Base-by-base conservation (phyloP, 1,140 invertebrate genomes). In the Zaprionus lachaisei region DNA sequence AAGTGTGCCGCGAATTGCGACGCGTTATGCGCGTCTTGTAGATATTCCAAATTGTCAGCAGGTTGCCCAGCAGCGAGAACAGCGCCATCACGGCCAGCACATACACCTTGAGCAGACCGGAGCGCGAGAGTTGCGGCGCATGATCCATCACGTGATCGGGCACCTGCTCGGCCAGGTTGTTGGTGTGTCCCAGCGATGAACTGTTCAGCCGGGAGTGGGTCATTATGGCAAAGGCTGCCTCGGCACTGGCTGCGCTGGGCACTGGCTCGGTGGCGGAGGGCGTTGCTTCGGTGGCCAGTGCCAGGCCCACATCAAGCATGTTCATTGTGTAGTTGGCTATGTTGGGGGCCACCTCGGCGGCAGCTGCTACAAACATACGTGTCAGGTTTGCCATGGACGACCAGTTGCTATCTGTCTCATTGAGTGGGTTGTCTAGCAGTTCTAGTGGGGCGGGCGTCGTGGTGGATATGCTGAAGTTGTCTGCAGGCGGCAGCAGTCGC, bases 11-110 rank as follows among this genome's bases (percentile, higher is more conserved):
- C 0, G 94, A 93, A 66, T 94, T 93, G 49, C 94, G 91, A 22
- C 94, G 91, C 44, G 93, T 91, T 34, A 94, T 92, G 12, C 93
- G 93, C 1, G 94, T 94, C 82, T 95, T 95, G 63, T 94, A 94
- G 74, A 97, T 96, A 72, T 96, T 97, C 86, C 95, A 94, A 71
- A 97, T 95, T 7, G 96, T 97, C 0, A 95, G 94, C 41, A 95
- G 84, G 89, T 97, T 97, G 20, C 95, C 96, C 31, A 96, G 84
- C 0, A 97, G 93, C 0, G 96, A 97, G 56, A 97, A 84, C 0
- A 95, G 68, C 1, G 96, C 96, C 93, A 97, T 95, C 1, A 95
- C 93, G 0, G 93, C 93, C 7, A 97, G 90, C 0, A 97, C 94
- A 71, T 95, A 94, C 0, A 95, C 95, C 77, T 95, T 95, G 5